These are phyloP conservation scores for Gastracanthus pulcherrimus DNA, from an alignment of 2,888 invertebrate species.

Conservation along the genomic window DNA sequence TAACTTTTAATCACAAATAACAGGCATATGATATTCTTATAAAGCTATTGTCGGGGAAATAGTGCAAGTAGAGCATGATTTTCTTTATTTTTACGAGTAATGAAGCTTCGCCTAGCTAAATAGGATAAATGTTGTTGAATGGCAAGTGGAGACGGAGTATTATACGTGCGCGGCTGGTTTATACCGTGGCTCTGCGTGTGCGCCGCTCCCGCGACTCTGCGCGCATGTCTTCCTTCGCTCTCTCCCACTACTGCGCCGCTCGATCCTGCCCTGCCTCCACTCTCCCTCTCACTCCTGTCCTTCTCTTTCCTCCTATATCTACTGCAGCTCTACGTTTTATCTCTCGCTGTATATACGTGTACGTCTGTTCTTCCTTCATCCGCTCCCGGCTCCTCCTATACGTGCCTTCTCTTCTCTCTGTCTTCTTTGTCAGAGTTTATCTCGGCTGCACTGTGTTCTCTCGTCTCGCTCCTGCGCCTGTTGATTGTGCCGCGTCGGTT, in stretches of 20 bases:
- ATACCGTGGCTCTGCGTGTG: neutral
- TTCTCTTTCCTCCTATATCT: neutral
- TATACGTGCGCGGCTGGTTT: neutral
- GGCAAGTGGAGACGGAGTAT: no score
- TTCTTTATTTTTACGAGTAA: no score
- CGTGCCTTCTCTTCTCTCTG: neutral
- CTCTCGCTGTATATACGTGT: neutral
- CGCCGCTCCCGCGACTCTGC: conserved; percentile 28
- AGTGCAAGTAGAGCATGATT: no score
- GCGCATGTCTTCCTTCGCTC: conserved; percentile 23
- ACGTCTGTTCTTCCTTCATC: neutral
- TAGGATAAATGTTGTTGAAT: no score
- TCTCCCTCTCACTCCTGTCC: neutral
- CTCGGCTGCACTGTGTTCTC: neutral
- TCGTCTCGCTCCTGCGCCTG: conserved; percentile 20
- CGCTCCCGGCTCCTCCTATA: neutral
- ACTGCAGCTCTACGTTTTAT: neutral
- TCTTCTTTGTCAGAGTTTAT: neutral
- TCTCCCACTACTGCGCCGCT: neutral
- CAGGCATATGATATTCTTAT: no score
- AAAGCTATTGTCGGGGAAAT: no score
- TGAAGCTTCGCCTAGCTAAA: no score
- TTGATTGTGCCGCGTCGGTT: conserved; percentile 9
- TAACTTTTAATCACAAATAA: no score
- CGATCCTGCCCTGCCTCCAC: neutral